Base-by-base conservation (phyloP, 2,797 vertebrate genomes). In the Xyrichtys novacula region DNA sequence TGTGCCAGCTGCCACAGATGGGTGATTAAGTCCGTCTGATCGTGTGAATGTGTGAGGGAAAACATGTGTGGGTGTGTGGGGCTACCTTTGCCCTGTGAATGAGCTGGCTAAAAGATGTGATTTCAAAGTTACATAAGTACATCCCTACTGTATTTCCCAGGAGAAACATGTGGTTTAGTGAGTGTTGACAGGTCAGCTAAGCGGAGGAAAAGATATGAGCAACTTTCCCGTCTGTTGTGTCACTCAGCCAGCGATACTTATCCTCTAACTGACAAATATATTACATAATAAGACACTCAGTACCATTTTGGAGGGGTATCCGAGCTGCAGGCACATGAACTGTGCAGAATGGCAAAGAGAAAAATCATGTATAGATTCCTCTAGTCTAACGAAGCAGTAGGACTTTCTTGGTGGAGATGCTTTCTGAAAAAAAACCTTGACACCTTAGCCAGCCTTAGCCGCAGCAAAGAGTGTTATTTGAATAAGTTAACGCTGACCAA, bases 1-100 rank as follows among this genome's bases (percentile, higher is more conserved):
- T 84, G 62, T 70, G 71, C 48, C 71, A 80, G 76, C 76, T 79
- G 79, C 57, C 62, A 59, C 40, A 58, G 62, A 65, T 71, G 26
- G 68, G 43, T 76, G 36, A n/a, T 38, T 76, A 66, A 85, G 48
- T 69, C 59, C 53, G 67, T 72, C 48, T 64, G 49, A 46, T 68
- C 2, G n/a, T 46, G 64, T 52, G 50, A 50, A 47, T 65, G 60
- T 48, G 62, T 50, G 47, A 48, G 29, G 23, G 39, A 40, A n/a
- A n/a, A n/a, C 53, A 47, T 12, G 29, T 7, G 52, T 26, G 22
- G 15, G 50, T 8, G 9, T 11, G 42, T 6, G 6, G 44, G 15
- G 26, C 32, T 42, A 70, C 38, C 47, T 47, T 63, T 57, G 22
- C 52, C 17, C 40, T 62, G 29, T 68, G 39, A 83, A 57, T 34